These are phyloP conservation scores for Lucinisca nassula DNA, from an alignment of 2,888 invertebrate genomes.

Conservation along the genomic window DNA sequence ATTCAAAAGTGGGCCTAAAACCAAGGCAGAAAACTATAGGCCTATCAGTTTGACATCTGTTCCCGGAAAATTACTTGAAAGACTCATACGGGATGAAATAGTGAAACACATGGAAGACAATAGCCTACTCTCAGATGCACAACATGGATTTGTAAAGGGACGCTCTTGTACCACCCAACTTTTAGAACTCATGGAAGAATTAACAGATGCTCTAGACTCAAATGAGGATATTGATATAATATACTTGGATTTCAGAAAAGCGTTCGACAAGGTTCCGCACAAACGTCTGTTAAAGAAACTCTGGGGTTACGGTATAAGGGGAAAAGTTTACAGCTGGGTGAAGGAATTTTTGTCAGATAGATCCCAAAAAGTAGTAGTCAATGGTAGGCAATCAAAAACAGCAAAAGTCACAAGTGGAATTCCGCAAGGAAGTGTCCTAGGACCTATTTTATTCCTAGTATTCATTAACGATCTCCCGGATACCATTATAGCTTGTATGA, in stretches of 20 bases:
- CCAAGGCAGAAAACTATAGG: background rate
- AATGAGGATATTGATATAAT: background rate
- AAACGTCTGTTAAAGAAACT: background rate
- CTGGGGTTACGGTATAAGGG: background rate
- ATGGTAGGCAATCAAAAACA: background rate
- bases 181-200: background rate
- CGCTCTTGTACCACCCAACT: background rate
- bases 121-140: background rate
- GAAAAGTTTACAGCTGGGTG: background rate
- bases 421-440: background rate
- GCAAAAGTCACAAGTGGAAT: background rate
- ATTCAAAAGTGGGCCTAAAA: background rate
- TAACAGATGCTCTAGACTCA: background rate
- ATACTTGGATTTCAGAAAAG: background rate
- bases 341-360: background rate
- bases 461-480: slow-evolving; percentile 12
- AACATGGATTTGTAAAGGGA: background rate
- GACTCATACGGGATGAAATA: background rate
- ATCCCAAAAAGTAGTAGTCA: background rate
- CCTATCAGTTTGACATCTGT: background rate
- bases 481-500: background rate
- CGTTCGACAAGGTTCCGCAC: background rate
- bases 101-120: background rate
- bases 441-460: background rate
- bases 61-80: background rate